These are phyloP conservation scores for Tridacna crocea DNA, from an alignment of 2,888 invertebrate species.

Conservation along the genomic window DNA sequence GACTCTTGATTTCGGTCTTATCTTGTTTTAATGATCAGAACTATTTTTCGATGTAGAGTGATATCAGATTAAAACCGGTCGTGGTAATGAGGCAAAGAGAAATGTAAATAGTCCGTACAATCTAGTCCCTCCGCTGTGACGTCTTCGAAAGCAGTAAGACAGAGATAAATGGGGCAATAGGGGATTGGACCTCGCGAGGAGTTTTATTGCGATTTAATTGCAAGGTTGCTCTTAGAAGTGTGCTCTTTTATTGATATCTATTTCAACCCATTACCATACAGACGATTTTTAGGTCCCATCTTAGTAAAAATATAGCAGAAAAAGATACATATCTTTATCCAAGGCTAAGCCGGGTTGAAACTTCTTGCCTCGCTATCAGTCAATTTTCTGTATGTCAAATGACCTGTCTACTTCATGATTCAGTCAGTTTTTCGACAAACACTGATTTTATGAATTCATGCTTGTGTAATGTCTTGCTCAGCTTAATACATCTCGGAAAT, in stretches of 20 bases:
- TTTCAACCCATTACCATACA: neutral
- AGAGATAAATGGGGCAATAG: constrained; percentile 42
- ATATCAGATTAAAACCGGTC: constrained; percentile 56
- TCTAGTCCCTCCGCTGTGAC: constrained; percentile 40
- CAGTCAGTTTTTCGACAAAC: too few species aligned
- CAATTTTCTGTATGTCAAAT: too few species aligned
- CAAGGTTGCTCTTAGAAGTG: neutral
- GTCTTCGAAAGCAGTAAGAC: constrained; percentile 39
- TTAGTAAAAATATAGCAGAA: too few species aligned
- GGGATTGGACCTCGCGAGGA: constrained; percentile 7
- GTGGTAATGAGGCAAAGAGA: constrained; percentile 60
- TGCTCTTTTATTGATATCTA: neutral
- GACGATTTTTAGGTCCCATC: too few species aligned
- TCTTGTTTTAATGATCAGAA: constrained; percentile 59
- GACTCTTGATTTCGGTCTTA: constrained; percentile 47
- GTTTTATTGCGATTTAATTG: constrained; percentile 21
- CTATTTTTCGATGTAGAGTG: constrained; percentile 58
- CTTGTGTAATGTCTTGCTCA: too few species aligned
- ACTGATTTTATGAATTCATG: too few species aligned
- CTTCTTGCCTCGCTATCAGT: too few species aligned
- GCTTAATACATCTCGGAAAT: too few species aligned
- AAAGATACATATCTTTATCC: too few species aligned
- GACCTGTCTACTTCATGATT: too few species aligned
- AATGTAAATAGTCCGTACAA: constrained; percentile 61
- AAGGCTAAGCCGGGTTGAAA: too few species aligned